phyloP scores from a whole-genome alignment of 2,797 vertebrate genomes.

The Enteromius treurensis region DNA sequence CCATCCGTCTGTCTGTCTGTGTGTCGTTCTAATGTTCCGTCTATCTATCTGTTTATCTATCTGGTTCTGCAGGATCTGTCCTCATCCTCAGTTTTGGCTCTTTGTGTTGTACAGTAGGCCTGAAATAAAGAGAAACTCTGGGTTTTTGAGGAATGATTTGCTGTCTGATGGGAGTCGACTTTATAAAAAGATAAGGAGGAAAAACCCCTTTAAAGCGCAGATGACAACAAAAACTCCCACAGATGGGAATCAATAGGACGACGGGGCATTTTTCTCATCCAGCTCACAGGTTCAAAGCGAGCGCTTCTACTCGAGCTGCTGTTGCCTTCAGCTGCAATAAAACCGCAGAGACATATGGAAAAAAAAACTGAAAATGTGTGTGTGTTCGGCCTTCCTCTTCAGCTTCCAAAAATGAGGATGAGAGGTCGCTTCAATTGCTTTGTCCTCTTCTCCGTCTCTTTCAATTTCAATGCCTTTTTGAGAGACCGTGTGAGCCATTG shows the following conservation, averaged over 20 bases:
- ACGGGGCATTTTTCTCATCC: slow-evolving; percentile 49
- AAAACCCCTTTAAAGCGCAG: slow-evolving; percentile 32
- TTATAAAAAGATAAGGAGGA: slow-evolving; percentile 22
- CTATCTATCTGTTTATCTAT: not conserved
- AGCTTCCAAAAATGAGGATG: slow-evolving; percentile 21
- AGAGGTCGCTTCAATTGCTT: slow-evolving; percentile 22
- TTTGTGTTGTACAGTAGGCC: slow-evolving; percentile 11
- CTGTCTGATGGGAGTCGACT: slow-evolving; percentile 26
- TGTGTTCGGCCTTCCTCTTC: slow-evolving; percentile 65
- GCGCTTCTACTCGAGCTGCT: slow-evolving; percentile 34
- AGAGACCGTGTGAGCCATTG: slow-evolving; percentile 34
- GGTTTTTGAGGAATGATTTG: slow-evolving; percentile 28
- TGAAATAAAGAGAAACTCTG: not conserved
- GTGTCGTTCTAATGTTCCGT: not conserved
- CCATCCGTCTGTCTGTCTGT: not conserved
- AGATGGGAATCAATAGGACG: slow-evolving; percentile 63
- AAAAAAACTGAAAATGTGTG: slow-evolving; percentile 38
- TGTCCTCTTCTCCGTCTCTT: slow-evolving; percentile 12
- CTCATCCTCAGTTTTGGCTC: not conserved
- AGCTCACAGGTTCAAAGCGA: slow-evolving; percentile 61
- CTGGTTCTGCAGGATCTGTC: not conserved
- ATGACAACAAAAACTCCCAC: slow-evolving; percentile 58
- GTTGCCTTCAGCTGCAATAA: slow-evolving; percentile 39
- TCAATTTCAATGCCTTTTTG: slow-evolving; percentile 44
- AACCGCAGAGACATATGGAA: slow-evolving; percentile 34